Evolutionary conservation across 2,888 invertebrate genomes (phyloP).

Genomic region (Drosophila parthenogenetica): DNA sequence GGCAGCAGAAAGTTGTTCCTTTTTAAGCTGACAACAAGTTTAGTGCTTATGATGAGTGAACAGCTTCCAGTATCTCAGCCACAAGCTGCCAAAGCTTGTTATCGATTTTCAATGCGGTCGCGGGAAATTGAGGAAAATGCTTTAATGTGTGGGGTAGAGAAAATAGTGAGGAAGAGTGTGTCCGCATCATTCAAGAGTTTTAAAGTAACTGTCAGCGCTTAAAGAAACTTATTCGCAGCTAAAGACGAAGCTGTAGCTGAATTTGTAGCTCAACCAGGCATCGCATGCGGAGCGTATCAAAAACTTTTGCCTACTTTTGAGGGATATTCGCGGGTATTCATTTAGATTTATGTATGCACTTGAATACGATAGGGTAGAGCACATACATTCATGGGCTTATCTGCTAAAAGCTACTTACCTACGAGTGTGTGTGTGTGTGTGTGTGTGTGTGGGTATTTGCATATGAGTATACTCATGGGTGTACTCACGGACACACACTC

Average conservation of each 20-base stretch:
- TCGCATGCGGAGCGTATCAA: too few relatives aligned
- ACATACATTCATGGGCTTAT: conserved; percentile 4
- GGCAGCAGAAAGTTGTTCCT: conserved; percentile 15
- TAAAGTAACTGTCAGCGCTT: conserved; percentile 35
- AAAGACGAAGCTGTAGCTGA: not conserved
- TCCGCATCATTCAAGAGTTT: conserved; percentile 36
- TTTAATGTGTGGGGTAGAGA: not conserved
- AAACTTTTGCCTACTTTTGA: conserved; percentile 22
- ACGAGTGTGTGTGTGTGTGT: not conserved
- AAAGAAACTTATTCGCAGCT: conserved; percentile 14
- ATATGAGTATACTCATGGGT: conserved; percentile 9
- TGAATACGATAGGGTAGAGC: not conserved
- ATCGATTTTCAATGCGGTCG: conserved; percentile 67
- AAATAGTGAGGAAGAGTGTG: not conserved
- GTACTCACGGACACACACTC: not conserved
- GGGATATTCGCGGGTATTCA: conserved; percentile 20
- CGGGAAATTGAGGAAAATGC: conserved; percentile 1
- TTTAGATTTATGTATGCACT: conserved; percentile 6
- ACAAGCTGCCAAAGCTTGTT: conserved; percentile 13
- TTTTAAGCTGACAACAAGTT: conserved; percentile 40
- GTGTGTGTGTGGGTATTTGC: not conserved
- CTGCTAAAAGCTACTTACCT: conserved; percentile 6
- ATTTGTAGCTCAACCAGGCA: not conserved
- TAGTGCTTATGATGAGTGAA: conserved; percentile 53
- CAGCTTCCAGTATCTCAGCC: not conserved